phyloP scores from a whole-genome alignment of 2,113 vertebrate genomes.

The Lynx canadensis region DNA sequence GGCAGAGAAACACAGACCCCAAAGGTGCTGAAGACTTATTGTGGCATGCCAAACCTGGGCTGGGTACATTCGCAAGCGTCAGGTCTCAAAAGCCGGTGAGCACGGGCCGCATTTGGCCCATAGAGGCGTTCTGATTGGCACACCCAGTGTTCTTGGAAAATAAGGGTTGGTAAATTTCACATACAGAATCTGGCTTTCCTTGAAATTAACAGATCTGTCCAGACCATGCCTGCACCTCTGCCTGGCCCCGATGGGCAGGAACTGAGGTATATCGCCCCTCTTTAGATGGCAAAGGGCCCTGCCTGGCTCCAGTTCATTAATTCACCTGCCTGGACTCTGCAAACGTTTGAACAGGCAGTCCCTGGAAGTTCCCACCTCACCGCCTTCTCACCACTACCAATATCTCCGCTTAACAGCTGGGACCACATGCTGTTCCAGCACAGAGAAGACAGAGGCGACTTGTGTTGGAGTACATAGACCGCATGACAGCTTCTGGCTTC shows the following conservation, averaged over 20 bases:
- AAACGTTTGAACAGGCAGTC: not conserved
- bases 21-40: not conserved
- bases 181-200: not conserved
- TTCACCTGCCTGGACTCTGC: too few relatives aligned
- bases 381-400: not conserved
- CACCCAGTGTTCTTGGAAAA: not conserved
- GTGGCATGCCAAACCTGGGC: accelerated
- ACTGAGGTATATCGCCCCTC: not conserved
- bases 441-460: not conserved
- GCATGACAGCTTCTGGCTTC: not conserved
- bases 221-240: not conserved
- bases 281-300: not conserved
- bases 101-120: not conserved
- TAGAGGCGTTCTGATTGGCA: not conserved
- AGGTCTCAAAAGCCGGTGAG: accelerated
- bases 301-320: not conserved
- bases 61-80: not conserved
- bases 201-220: not conserved
- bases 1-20: not conserved
- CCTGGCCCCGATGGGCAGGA: accelerated
- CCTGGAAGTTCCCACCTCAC: not conserved
- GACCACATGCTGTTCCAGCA: not conserved
- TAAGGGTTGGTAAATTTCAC: not conserved
- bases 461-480: accelerated
- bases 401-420: not conserved